Evolutionary conservation across 2,888 invertebrate species (phyloP).

Genomic region (Poecilobothrus nobilitatus): DNA sequence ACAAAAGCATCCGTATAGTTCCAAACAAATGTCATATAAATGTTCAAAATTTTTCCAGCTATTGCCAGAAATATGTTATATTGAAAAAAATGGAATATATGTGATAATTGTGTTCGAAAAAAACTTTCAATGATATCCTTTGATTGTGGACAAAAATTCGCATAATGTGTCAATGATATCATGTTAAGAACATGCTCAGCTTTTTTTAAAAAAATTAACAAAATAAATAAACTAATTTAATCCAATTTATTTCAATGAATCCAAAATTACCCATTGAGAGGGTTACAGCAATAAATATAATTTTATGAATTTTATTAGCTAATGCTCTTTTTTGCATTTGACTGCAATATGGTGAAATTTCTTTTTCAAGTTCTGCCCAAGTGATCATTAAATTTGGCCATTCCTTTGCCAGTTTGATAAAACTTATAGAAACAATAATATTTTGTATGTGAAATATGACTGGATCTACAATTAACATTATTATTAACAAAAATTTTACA

Average conservation of each 20-base stretch:
- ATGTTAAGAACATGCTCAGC: constrained; percentile 39
- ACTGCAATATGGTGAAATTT: constrained; percentile 36
- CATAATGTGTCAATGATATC: constrained; percentile 32
- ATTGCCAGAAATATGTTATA: constrained; percentile 32
- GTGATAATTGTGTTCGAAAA: constrained; percentile 30
- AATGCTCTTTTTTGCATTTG: constrained; percentile 35
- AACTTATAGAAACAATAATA: constrained; percentile 30
- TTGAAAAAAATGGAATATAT: constrained; percentile 31
- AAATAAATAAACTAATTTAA: too few relatives aligned
- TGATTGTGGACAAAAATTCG: constrained; percentile 33
- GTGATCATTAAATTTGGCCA: constrained; percentile 48
- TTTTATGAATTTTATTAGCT: constrained; percentile 42
- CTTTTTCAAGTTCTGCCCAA: constrained; percentile 46
- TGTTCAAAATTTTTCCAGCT: constrained; percentile 43
- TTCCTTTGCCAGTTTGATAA: constrained; percentile 45
- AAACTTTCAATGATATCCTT: constrained; percentile 35
- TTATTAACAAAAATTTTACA: not conserved
- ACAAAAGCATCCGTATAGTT: constrained; percentile 66
- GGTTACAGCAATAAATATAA: constrained; percentile 44
- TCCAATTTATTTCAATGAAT: not conserved
- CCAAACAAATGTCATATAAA: constrained; percentile 60
- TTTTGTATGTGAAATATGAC: constrained; percentile 36
- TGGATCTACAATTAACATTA: constrained; percentile 28
- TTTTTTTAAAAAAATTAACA: constrained; percentile 23
- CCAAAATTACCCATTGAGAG: constrained; percentile 42